Percentiles rank a stretch among this genome's conserved stretches.
Conservation (phyloP, 2,113 vertebrate species). For the Saccopteryx leptura region DNA sequence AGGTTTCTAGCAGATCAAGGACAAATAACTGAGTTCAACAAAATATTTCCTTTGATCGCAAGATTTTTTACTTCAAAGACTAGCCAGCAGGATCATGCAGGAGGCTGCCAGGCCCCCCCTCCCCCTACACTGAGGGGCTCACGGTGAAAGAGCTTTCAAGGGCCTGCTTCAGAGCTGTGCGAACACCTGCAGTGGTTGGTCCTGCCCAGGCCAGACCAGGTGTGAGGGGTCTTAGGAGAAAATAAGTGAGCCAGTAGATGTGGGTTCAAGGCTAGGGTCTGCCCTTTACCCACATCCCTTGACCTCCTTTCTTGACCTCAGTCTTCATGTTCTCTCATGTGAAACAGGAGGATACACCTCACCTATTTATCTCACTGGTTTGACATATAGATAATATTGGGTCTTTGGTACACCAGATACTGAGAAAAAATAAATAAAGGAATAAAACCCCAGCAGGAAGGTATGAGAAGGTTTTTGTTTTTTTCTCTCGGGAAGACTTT, state of each 20-base stretch:
- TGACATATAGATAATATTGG: not conserved
- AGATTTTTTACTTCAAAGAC: slow-evolving; percentile 66
- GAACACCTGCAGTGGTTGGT: not conserved
- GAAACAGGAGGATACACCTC: not conserved
- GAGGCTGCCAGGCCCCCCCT: not conserved
- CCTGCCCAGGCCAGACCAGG: not conserved
- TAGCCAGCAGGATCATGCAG: not conserved
- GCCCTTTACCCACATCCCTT: not conserved
- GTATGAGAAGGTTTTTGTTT: not conserved
- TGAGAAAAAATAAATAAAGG: not conserved
- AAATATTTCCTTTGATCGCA: slow-evolving; percentile 79
- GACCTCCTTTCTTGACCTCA: not conserved
- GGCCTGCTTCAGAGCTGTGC: not conserved
- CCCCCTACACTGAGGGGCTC: not conserved
- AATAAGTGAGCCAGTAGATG: not conserved
- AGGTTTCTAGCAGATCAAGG: slow-evolving; percentile 69
- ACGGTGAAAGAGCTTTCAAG: not conserved
- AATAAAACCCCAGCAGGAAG: not conserved
- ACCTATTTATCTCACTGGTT: not conserved
- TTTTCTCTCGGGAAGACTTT: not conserved
- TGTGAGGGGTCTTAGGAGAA: not conserved
- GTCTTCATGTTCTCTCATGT: not conserved
- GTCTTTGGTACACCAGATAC: not conserved
- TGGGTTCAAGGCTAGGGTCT: not conserved
- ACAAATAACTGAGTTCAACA: slow-evolving; percentile 48